phyloP scores from a whole-genome alignment of 2,888 invertebrate species.

The Chydorus sphaericus region DNA sequence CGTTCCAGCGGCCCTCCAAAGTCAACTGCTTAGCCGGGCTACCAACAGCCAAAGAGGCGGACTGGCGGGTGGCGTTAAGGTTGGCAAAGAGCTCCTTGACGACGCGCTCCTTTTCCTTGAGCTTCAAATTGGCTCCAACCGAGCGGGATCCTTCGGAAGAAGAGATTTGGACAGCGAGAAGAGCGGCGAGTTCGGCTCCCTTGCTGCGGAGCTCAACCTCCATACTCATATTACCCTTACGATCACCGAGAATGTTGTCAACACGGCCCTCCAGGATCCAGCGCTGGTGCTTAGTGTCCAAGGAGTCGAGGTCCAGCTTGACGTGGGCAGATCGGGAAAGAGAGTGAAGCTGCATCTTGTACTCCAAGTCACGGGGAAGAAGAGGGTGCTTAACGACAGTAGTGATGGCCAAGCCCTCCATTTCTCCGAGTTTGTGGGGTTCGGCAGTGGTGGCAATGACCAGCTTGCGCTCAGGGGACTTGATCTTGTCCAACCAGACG shows the following conservation, averaged over 20 bases:
- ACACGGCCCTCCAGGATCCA: slow-evolving; percentile 23
- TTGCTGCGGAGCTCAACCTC: not conserved
- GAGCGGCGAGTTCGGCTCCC: not conserved
- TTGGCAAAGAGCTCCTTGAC: slow-evolving; percentile 11
- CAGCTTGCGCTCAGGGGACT: slow-evolving; percentile 49
- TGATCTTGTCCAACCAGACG: slow-evolving; percentile 54
- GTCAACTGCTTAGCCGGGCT: slow-evolving; percentile 12
- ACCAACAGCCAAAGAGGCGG: slow-evolving; percentile 7
- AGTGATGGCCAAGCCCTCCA: slow-evolving; percentile 9
- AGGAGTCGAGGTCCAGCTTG: slow-evolving; percentile 41
- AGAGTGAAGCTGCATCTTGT: slow-evolving; percentile 29
- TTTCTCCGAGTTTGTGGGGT: slow-evolving; percentile 28
- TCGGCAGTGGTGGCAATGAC: slow-evolving; percentile 37
- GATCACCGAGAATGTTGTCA: slow-evolving; percentile 20
- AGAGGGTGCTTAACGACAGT: slow-evolving; percentile 45
- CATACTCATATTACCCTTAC: not conserved
- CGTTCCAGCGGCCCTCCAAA: slow-evolving; percentile 7
- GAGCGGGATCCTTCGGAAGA: not conserved
- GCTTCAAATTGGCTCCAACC: slow-evolving; percentile 3
- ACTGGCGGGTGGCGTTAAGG: not conserved
- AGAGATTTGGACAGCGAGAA: not conserved
- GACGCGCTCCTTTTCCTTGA: slow-evolving; percentile 4
- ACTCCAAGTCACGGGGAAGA: slow-evolving; percentile 37
- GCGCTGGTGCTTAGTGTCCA: slow-evolving; percentile 24
- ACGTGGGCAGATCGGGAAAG: slow-evolving; percentile 21